phyloP scores from a whole-genome alignment of 2,888 invertebrate genomes.

The Ectemnius continuus region DNA sequence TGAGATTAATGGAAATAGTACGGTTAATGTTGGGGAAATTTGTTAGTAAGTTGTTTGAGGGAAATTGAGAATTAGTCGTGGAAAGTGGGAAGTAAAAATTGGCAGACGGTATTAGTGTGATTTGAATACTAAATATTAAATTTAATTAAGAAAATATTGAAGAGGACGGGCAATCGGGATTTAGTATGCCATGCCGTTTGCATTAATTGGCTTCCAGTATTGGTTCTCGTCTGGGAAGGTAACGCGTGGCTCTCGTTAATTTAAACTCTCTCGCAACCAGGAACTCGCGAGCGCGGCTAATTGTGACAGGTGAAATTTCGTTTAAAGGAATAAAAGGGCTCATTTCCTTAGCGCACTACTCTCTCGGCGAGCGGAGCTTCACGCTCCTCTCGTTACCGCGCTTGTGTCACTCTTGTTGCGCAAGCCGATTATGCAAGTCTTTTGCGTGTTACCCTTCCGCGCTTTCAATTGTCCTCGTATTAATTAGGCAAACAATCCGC shows the following conservation, averaged over 20 bases:
- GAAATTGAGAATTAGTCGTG: neutral
- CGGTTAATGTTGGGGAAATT: too few relatives aligned
- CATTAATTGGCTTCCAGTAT: too few relatives aligned
- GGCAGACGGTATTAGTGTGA: too few relatives aligned
- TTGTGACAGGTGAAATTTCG: conserved; percentile 1
- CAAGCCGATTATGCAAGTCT: neutral
- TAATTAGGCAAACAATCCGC: too few relatives aligned
- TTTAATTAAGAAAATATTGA: too few relatives aligned
- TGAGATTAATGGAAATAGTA: too few relatives aligned
- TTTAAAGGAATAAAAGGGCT: neutral
- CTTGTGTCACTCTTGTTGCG: neutral
- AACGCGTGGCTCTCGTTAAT: neutral
- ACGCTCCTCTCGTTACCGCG: neutral
- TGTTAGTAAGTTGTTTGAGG: too few relatives aligned
- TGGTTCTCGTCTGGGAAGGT: neutral
- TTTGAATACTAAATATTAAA: too few relatives aligned
- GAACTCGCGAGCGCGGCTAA: neutral
- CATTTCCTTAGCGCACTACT: conserved; percentile 1
- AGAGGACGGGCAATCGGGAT: too few relatives aligned
- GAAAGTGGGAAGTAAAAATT: too few relatives aligned
- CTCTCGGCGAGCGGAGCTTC: neutral
- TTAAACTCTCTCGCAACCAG: neutral
- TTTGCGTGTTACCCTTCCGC: neutral
- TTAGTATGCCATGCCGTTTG: too few relatives aligned
- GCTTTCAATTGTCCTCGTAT: neutral